A percentile compares a stretch with the other conserved stretches of the same genome.
Evolutionary conservation across 2,888 invertebrate species (phyloP).

Genomic region (Salticus scenicus): DNA sequence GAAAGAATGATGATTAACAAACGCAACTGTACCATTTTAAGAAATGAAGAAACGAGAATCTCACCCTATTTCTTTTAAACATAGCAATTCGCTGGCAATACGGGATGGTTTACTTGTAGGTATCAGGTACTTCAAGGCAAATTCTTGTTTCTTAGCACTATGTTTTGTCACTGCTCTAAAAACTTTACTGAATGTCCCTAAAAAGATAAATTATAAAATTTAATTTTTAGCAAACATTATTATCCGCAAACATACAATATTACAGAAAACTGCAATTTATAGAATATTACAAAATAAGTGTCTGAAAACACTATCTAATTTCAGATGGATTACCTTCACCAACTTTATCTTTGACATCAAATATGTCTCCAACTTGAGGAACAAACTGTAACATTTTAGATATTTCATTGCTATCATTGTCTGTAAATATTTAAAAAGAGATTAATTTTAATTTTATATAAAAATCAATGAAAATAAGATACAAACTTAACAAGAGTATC

Average conservation of each 20-base stretch:
- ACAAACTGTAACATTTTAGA: conserved; percentile 62
- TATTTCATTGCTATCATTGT: conserved; percentile 59
- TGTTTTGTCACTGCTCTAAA: conserved; percentile 83
- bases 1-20: no score
- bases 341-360: conserved; percentile 69
- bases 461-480: no score
- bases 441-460: no score
- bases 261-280: no score
- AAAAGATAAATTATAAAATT: neutral
- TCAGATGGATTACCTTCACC: conserved; percentile 72
- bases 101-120: conserved; percentile 89
- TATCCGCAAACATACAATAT: neutral
- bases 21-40: no score
- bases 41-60: no score
- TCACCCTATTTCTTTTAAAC: conserved; percentile 80
- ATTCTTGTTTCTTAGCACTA: conserved; percentile 76
- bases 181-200: conserved; percentile 90
- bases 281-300: no score
- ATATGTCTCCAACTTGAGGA: conserved; percentile 69
- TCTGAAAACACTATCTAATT: no score
- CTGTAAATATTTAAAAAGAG: no score
- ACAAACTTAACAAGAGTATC: no score
- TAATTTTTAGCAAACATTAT: neutral
- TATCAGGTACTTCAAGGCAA: conserved; percentile 90
- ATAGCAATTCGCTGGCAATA: conserved; percentile 87